Conservation (phyloP, 2,888 invertebrate species). For the Xestoiulus laeticollis region DNA sequence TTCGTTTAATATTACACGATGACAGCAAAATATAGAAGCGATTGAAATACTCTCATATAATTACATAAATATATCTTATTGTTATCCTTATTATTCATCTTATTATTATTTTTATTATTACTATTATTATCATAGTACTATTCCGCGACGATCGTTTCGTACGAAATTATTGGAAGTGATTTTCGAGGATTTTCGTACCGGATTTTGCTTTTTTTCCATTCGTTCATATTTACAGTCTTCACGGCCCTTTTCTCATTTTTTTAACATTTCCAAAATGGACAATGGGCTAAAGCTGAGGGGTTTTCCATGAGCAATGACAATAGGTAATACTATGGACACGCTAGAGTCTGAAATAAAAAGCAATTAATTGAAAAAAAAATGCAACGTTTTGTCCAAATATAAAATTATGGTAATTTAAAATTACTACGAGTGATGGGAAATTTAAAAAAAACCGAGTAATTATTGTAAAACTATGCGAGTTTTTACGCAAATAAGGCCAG, state of each 20-base stretch:
- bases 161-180: neutral
- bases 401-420: no score
- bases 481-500: no score
- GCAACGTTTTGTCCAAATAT: neutral
- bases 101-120: neutral
- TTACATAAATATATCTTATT: slow-evolving; percentile 33
- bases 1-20: neutral
- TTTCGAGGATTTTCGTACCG: neutral
- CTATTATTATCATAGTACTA: neutral
- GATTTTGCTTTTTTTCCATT: neutral
- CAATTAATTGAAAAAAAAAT: no score
- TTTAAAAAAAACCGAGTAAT: no score
- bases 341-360: neutral
- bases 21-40: slow-evolving; percentile 28
- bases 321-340: slow-evolving; percentile 10
- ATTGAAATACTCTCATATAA: slow-evolving; percentile 28
- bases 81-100: slow-evolving; percentile 8
- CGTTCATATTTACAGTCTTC: neutral
- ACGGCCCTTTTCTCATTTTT: neutral
- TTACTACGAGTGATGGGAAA: no score
- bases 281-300: slow-evolving; percentile 27
- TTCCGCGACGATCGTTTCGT: neutral
- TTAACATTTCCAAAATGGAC: neutral
- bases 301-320: slow-evolving; percentile 36
- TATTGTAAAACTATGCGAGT: no score